Conservation (phyloP, 2,888 invertebrate genomes). For the Allophyes oxyacanthae region DNA sequence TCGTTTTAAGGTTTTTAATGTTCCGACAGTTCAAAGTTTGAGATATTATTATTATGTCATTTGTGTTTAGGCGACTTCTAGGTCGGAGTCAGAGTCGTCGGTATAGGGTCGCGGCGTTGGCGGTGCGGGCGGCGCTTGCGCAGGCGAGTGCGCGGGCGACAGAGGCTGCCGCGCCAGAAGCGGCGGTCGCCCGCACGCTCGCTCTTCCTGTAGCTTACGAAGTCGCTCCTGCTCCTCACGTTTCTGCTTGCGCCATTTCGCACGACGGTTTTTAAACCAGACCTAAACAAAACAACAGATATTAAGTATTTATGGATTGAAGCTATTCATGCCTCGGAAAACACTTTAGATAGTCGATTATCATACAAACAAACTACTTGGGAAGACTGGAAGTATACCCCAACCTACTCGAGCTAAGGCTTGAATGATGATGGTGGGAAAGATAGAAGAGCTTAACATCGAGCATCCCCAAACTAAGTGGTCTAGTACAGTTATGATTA, state of each 20-base stretch:
- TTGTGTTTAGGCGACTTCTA: conserved; percentile 92
- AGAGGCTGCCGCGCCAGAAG: conserved; percentile 69
- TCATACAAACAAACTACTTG: too few relatives aligned
- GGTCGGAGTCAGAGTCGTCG: conserved; percentile 94
- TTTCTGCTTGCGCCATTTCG: conserved; percentile 99
- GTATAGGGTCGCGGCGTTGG: conserved; percentile 84
- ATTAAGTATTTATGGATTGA: too few relatives aligned
- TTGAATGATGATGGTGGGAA: too few relatives aligned
- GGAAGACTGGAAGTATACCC: too few relatives aligned
- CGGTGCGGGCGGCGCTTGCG: conserved; percentile 68
- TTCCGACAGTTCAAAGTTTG: conserved; percentile 8
- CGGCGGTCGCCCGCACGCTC: conserved; percentile 84
- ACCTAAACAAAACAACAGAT: conserved; percentile 91
- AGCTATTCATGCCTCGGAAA: too few relatives aligned
- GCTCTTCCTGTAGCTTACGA: conserved; percentile 95
- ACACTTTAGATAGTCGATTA: too few relatives aligned
- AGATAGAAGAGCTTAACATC: too few relatives aligned
- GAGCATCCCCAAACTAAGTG: too few relatives aligned
- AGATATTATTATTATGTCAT: background rate
- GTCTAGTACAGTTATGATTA: too few relatives aligned
- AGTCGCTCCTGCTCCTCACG: conserved; percentile 95
- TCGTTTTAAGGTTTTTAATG: conserved; percentile 11
- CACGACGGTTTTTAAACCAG: conserved; percentile 98
- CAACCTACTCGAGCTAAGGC: too few relatives aligned
- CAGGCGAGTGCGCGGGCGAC: conserved; percentile 63